Evolutionary conservation across 2,888 invertebrate species (phyloP).

Genomic region (Sminthurinus aureus): DNA sequence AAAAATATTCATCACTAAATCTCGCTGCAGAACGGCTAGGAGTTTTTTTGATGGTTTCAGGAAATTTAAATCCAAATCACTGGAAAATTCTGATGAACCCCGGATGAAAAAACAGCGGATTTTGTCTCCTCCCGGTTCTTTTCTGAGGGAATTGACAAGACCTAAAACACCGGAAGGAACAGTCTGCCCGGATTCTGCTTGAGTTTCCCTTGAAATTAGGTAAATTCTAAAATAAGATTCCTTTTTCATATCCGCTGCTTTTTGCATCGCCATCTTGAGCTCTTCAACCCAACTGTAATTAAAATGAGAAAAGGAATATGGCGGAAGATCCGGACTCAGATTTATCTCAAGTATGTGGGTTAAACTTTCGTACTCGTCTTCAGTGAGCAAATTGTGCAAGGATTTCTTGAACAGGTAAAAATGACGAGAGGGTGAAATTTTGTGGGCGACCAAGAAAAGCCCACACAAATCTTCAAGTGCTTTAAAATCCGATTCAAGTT

Average conservation of each 20-base stretch:
- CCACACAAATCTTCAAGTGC: too few relatives aligned
- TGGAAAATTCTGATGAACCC: constrained; percentile 67
- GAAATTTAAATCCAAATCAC: background rate
- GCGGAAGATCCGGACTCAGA: constrained; percentile 70
- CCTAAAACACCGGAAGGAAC: constrained; percentile 74
- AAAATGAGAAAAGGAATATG: constrained; percentile 61
- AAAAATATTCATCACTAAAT: constrained; percentile 44
- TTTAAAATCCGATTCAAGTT: constrained; percentile 62
- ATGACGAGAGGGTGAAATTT: background rate
- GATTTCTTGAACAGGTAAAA: constrained; percentile 63
- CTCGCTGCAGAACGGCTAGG: constrained; percentile 12
- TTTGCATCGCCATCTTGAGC: constrained; percentile 77
- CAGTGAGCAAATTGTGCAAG: constrained; percentile 67
- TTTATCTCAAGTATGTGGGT: constrained; percentile 58
- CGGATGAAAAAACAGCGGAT: constrained; percentile 67
- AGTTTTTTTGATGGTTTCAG: background rate
- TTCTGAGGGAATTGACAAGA: constrained; percentile 66
- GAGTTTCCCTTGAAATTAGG: constrained; percentile 54
- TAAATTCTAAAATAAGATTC: constrained; percentile 7
- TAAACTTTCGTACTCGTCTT: background rate
- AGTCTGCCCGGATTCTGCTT: constrained; percentile 76
- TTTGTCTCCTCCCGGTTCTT: constrained; percentile 64
- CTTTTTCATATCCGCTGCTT: background rate
- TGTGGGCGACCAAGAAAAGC: background rate
- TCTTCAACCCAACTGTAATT: constrained; percentile 80